Percentiles rank a stretch among this genome's conserved stretches.
Conservation (phyloP, 2,888 invertebrate species). For the Athalia rosae region DNA sequence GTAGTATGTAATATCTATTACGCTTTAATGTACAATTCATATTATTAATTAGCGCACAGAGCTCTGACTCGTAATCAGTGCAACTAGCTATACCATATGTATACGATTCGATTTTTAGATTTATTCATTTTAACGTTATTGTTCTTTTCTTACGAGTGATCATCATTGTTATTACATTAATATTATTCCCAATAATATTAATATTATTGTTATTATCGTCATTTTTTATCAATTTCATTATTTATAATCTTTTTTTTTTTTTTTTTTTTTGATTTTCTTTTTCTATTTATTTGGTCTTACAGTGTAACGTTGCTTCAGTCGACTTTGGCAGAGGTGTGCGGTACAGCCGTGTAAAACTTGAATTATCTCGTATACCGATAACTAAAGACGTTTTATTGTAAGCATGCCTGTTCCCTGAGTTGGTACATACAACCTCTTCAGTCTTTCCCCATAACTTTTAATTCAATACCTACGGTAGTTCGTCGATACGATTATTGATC, state of each 20-base stretch:
- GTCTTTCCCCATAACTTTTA: conserved; percentile 62
- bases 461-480: conserved; percentile 47
- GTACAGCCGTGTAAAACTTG: conserved; percentile 33
- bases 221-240: neutral
- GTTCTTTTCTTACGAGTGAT: neutral
- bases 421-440: conserved; percentile 68
- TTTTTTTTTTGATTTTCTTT: conserved; percentile 47
- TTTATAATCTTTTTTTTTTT: conserved; percentile 12
- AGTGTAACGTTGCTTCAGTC: conserved; percentile 66
- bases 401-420: conserved; percentile 70
- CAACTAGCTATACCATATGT: conserved; percentile 46
- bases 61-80: conserved; percentile 51
- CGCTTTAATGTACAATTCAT: conserved; percentile 53
- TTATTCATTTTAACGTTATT: conserved; percentile 4
- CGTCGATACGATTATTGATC: conserved; percentile 54
- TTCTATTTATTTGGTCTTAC: conserved; percentile 61
- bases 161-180: neutral
- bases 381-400: conserved; percentile 56
- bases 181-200: neutral
- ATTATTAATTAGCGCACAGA: conserved; percentile 53
- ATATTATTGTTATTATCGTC: neutral
- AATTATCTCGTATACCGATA: conserved; percentile 7
- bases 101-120: conserved; percentile 48
- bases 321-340: conserved; percentile 68
- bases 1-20: conserved; percentile 51